Conservation (phyloP, 2,113 vertebrate species). For the Rostratula benghalensis region DNA sequence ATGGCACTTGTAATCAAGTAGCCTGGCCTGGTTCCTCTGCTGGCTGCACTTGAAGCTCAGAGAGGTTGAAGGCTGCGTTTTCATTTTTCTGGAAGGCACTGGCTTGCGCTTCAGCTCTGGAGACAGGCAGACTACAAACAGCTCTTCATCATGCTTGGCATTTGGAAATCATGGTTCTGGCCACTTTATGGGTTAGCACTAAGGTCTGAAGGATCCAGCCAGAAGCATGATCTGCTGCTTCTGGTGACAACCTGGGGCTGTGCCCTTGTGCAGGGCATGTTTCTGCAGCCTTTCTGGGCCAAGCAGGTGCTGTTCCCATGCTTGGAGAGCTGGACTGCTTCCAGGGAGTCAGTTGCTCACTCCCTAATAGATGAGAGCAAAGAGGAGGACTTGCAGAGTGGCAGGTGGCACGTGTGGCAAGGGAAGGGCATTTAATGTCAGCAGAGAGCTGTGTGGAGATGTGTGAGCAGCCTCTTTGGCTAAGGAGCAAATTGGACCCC, state of each 20-base stretch:
- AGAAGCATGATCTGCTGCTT: background rate
- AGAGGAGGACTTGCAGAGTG: background rate
- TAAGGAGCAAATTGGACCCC: background rate
- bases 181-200: background rate
- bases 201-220: background rate
- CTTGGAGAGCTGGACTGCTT: conserved; percentile 23
- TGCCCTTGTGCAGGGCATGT: background rate
- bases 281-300: background rate
- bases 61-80: background rate
- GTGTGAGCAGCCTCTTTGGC: background rate
- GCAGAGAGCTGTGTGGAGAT: background rate
- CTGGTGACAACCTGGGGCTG: background rate
- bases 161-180: background rate
- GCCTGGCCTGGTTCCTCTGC: background rate
- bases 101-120: background rate
- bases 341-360: conserved; percentile 30
- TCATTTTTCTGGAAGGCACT: background rate
- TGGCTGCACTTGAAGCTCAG: background rate
- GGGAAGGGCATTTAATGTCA: conserved; percentile 18
- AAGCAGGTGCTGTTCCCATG: conserved; percentile 17
- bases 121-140: background rate
- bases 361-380: background rate
- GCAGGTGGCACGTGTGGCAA: background rate
- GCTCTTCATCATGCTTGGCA: background rate
- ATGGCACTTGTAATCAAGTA: background rate